Evolutionary conservation across 2,888 invertebrate species (phyloP).

Genomic region (Helleia helle): DNA sequence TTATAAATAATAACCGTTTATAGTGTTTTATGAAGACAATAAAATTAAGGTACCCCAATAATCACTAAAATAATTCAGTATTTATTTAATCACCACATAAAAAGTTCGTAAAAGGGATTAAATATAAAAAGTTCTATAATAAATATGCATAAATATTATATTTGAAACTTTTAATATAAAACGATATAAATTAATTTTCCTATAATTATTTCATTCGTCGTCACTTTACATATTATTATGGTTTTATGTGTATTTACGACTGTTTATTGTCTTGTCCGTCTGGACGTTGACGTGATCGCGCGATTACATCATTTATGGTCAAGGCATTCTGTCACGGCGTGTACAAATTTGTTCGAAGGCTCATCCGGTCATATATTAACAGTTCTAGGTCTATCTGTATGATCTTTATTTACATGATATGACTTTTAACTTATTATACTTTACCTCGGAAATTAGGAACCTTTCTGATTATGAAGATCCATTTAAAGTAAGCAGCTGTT

Average conservation of each 20-base stretch:
- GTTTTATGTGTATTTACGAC: conserved; percentile 2
- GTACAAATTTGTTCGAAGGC: conserved; percentile 3
- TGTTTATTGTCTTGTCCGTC: background rate
- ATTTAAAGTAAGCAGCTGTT: too few species aligned
- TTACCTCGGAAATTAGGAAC: too few species aligned
- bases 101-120: too few species aligned
- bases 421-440: too few species aligned
- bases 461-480: too few species aligned
- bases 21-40: too few species aligned
- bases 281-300: background rate
- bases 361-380: too few species aligned
- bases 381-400: background rate
- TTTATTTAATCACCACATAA: background rate
- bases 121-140: too few species aligned
- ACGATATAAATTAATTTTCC: background rate
- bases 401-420: too few species aligned
- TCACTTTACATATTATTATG: background rate
- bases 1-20: too few species aligned
- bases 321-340: conserved; percentile 2
- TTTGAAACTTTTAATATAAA: background rate
- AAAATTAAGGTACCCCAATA: too few species aligned
- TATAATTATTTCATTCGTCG: background rate
- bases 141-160: background rate
- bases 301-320: background rate
- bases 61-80: too few species aligned